Evolutionary conservation across 2,797 vertebrate species (phyloP).

Genomic region (Hemibagrus guttatus): DNA sequence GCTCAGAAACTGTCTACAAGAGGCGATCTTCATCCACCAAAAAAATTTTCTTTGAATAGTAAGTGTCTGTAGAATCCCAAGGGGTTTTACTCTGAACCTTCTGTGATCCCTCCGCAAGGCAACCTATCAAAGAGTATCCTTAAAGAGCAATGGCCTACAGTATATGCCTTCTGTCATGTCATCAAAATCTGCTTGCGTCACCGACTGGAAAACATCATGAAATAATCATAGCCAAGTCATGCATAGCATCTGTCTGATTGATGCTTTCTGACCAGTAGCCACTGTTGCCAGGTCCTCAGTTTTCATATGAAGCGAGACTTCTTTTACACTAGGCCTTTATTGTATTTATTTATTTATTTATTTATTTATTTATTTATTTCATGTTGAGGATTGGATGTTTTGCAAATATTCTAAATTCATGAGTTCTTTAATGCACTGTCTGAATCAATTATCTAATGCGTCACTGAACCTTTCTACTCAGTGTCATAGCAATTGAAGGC

Average conservation of each 20-base stretch:
- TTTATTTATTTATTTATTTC: background rate
- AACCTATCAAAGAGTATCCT: background rate
- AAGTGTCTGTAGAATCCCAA: background rate
- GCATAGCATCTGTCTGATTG: background rate
- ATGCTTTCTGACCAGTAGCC: background rate
- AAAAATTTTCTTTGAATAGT: background rate
- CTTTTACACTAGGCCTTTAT: background rate
- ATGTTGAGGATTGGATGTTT: background rate
- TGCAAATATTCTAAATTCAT: background rate
- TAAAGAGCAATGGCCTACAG: background rate
- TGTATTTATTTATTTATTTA: no score
- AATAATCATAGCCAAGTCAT: conserved; percentile 1
- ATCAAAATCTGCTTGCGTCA: background rate
- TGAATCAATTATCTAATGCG: background rate
- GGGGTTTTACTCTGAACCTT: background rate
- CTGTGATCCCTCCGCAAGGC: background rate
- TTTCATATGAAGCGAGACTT: background rate
- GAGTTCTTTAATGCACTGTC: no score
- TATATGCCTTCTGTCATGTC: background rate
- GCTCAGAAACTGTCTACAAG: background rate
- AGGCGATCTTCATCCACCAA: background rate
- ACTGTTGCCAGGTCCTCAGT: background rate
- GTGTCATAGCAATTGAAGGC: background rate
- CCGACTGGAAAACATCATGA: background rate
- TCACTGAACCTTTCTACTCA: background rate